Percentiles rank a stretch among this genome's conserved stretches.
These are phyloP conservation scores for Drosophila subobscura DNA, from an alignment of 1,140 invertebrate species.

Conservation along the genomic window DNA sequence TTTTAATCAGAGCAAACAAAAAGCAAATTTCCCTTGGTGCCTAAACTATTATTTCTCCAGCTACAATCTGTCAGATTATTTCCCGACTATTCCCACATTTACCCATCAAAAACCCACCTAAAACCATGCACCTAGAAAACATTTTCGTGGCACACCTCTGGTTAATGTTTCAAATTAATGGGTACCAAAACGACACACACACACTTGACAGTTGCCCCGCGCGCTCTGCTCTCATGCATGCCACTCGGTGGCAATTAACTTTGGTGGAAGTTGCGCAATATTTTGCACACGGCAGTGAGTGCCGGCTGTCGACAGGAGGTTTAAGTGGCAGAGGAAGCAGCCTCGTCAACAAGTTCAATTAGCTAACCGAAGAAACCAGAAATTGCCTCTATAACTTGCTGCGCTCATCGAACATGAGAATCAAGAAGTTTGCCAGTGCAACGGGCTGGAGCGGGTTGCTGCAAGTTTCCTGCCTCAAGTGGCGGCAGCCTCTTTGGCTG, in stretches of 20 bases:
- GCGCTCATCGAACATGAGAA: constrained; percentile 63
- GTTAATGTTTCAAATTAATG: too few relatives aligned
- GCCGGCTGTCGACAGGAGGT: constrained; percentile 4
- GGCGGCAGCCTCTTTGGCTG: not conserved
- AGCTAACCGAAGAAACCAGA: constrained; percentile 36
- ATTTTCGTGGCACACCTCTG: too few relatives aligned
- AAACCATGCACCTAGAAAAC: too few relatives aligned
- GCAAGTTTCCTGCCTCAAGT: not conserved
- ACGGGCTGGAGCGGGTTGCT: not conserved
- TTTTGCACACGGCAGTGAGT: constrained; percentile 19
- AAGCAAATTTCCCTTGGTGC: too few relatives aligned
- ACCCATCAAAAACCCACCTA: too few relatives aligned
- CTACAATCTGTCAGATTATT: too few relatives aligned
- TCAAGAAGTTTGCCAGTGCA: constrained; percentile 55
- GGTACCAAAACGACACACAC: too few relatives aligned
- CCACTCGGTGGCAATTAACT: constrained; percentile 38
- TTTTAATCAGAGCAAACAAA: too few relatives aligned
- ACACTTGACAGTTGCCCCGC: too few relatives aligned
- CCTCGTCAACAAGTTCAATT: constrained; percentile 66
- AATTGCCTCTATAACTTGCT: constrained; percentile 50
- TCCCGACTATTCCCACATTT: too few relatives aligned
- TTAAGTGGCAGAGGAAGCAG: constrained; percentile 25
- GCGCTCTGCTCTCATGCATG: too few relatives aligned
- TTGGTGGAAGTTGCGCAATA: constrained; percentile 23
- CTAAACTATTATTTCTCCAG: too few relatives aligned